Evolutionary conservation across 2,888 invertebrate species (phyloP).

Genomic region (Melipona bicolor): DNA sequence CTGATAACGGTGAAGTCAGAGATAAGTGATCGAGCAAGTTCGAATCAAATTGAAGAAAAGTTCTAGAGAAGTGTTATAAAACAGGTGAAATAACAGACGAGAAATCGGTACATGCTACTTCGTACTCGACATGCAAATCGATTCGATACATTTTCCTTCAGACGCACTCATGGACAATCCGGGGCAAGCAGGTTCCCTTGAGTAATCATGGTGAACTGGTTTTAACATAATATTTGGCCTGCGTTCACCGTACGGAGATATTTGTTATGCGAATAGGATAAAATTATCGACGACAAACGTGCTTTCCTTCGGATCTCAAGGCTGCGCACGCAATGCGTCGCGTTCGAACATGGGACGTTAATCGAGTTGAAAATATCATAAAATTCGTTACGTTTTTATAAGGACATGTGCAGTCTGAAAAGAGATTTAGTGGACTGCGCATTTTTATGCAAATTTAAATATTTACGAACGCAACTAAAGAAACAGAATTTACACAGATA

Average conservation of each 20-base stretch:
- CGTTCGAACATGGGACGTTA: constrained; percentile 16
- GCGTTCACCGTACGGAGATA: constrained; percentile 38
- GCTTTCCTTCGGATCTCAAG: constrained; percentile 35
- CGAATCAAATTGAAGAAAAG: not conserved
- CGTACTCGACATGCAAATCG: constrained; percentile 29
- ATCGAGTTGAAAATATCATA: constrained; percentile 28
- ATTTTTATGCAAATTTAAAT: not conserved
- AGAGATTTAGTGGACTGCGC: not conserved
- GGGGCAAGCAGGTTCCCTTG: constrained; percentile 45
- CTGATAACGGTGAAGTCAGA: not conserved
- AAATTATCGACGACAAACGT: constrained; percentile 54
- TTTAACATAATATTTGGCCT: constrained; percentile 58
- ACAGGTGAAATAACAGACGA: constrained; percentile 2
- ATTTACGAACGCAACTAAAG: not conserved
- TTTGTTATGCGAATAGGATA: constrained; percentile 54
- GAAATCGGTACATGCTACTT: constrained; percentile 38
- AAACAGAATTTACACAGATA: not conserved
- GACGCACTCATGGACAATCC: constrained; percentile 6
- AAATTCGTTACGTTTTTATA: not conserved
- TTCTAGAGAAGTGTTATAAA: constrained; percentile 9
- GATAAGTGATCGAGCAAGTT: not conserved
- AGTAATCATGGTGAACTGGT: constrained; percentile 56
- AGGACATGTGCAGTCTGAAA: not conserved
- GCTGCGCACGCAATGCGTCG: constrained; percentile 15
- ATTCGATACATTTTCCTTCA: not conserved